Conservation (phyloP, 2,888 invertebrate genomes). For the Tiphia femorata region DNA sequence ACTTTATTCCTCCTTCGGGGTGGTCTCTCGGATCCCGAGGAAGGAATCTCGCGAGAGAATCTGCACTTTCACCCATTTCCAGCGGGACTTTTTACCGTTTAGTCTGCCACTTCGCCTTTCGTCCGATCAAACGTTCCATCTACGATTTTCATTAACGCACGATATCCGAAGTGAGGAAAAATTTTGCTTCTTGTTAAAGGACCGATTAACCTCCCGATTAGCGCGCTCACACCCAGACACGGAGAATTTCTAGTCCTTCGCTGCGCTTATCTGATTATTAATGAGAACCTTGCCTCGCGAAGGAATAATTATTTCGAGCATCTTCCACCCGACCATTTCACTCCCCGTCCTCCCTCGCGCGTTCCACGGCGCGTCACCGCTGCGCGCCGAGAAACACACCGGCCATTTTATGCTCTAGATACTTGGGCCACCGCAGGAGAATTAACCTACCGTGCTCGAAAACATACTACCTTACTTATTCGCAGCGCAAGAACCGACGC, state of each 20-base stretch:
- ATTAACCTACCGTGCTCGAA: conserved; percentile 63
- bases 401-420: conserved; percentile 66
- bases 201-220: too few relatives aligned
- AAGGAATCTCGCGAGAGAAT: too few relatives aligned
- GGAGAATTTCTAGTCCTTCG: conserved; percentile 5
- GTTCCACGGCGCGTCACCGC: conserved; percentile 27
- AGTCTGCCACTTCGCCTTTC: too few relatives aligned
- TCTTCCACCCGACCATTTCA: conserved; percentile 24
- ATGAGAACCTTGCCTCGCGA: conserved; percentile 26
- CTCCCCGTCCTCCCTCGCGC: conserved; percentile 17
- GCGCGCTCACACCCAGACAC: too few relatives aligned
- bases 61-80: too few relatives aligned
- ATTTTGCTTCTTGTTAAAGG: too few relatives aligned
- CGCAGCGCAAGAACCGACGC: conserved; percentile 10
- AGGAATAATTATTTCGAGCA: conserved; percentile 56
- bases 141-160: too few relatives aligned
- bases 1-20: too few relatives aligned
- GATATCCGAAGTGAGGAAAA: too few relatives aligned
- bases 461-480: conserved; percentile 62
- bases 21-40: too few relatives aligned
- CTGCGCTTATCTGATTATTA: conserved; percentile 12
- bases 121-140: too few relatives aligned
- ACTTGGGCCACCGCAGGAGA: conserved; percentile 46
- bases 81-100: too few relatives aligned
- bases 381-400: conserved; percentile 32